These are phyloP conservation scores for Columba janthina DNA, from an alignment of 2,113 vertebrate genomes.

Conservation along the genomic window DNA sequence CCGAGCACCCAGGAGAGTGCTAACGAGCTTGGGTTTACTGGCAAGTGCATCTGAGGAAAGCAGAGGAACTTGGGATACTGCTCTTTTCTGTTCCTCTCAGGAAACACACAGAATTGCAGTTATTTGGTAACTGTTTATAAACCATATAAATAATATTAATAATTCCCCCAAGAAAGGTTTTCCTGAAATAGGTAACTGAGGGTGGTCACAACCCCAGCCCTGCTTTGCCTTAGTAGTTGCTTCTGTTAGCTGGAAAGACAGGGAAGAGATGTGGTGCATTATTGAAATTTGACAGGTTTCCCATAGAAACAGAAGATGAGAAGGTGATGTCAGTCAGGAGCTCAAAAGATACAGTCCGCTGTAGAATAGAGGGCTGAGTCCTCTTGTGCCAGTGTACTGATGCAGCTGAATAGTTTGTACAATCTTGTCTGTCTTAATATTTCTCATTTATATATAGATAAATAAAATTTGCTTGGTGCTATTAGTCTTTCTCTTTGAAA, in stretches of 20 bases:
- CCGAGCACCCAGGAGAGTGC: neutral
- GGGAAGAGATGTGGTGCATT: neutral
- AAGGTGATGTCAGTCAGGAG: neutral
- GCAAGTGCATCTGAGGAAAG: neutral
- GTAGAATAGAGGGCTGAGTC: neutral
- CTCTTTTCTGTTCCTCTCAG: neutral
- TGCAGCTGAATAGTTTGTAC: neutral
- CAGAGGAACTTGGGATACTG: too few species aligned
- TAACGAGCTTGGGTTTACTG: rapidly evolving
- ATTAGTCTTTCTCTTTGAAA: neutral
- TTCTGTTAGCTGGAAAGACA: neutral
- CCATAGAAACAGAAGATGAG: neutral
- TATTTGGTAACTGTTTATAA: neutral
- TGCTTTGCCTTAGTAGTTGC: neutral
- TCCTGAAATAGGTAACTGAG: neutral
- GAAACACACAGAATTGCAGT: neutral
- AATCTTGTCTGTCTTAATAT: neutral
- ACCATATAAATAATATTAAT: neutral
- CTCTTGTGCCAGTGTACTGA: neutral
- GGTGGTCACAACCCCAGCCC: neutral
- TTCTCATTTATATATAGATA: neutral
- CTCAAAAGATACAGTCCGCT: neutral
- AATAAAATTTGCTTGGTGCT: neutral
- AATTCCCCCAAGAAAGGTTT: neutral
- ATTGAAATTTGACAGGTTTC: neutral